Base-by-base conservation (phyloP, 1,140 invertebrate genomes). In the Halictus rubicundus region DNA sequence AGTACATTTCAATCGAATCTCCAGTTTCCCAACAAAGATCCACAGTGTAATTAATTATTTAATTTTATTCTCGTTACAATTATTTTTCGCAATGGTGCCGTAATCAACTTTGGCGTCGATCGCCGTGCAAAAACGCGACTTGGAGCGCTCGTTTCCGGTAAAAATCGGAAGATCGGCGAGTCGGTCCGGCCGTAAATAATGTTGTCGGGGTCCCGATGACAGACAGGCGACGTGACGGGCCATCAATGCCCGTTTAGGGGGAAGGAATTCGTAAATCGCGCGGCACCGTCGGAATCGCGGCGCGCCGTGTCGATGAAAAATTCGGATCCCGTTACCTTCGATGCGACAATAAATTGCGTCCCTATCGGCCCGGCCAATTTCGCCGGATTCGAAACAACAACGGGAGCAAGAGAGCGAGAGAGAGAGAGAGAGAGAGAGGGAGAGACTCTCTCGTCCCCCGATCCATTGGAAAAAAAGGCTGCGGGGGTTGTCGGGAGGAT, bases 291-390 rank as follows among this genome's bases (percentile, higher is more conserved):
- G 8, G 57, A 77, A 69, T 63, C 54, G 52, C 59, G 42, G 60
- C 8, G 39, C 16, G 2, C 1, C 27, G 19, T 6, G 21, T 0
- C 21, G 49, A 72, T 72, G 76, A 78, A 78, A 78, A 71, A 78
- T 78, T 72, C 60, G 76, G 8, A 8, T 60, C 42, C 76, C 76
- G 68, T 54, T 71, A 39, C 68, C 42, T 32, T 72, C 69, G 76
- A 78, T 72, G 49, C 60, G 60, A 27, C 76, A 39, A 78, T 78
- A 78, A 78, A 78, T 78, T 39, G 46, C 60, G 60, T 72, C 37
- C 27, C 60, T 72, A 65, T 65, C 60, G 52, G 9, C 2, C 27
- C 27, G 46, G n/a, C 54, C 75, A 77, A 77, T 77, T 77, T 77
- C 75, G 27, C 14, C 42, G 21, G 32, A 4, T 0, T 46, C 63